Percentiles rank a stretch among this genome's conserved stretches.
These are phyloP conservation scores for Danaus melanippus DNA, from an alignment of 1,140 invertebrate genomes.

Conservation along the genomic window DNA sequence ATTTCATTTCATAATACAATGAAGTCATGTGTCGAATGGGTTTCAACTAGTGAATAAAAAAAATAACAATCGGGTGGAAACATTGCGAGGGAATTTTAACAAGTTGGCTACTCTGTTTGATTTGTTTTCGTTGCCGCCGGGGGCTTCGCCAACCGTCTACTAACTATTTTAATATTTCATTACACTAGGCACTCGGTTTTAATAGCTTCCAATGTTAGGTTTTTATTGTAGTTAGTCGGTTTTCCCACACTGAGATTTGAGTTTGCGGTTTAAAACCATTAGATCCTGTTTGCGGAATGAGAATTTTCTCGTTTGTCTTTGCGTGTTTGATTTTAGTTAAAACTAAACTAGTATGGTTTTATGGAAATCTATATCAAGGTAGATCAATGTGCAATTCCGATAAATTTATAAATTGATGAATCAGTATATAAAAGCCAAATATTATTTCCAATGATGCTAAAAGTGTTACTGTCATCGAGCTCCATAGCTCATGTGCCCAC, in stretches of 20 bases:
- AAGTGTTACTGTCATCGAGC: no score
- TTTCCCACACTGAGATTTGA: conserved; percentile 28
- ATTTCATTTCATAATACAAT: conserved; percentile 7
- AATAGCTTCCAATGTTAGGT: conserved; percentile 43
- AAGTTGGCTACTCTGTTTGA: conserved; percentile 41
- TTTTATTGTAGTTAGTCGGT: conserved; percentile 43
- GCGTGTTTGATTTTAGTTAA: conserved; percentile 7
- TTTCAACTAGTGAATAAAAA: conserved; percentile 16
- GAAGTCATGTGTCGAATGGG: conserved; percentile 20
- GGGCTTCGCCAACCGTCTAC: conserved; percentile 20
- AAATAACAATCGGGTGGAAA: conserved; percentile 20
- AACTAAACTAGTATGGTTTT: no score
- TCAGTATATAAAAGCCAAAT: no score
- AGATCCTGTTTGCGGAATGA: conserved; percentile 16
- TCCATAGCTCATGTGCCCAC: no score
- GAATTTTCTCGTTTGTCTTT: conserved; percentile 7
- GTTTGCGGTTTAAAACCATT: conserved; percentile 25
- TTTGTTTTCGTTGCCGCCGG: conserved; percentile 34
- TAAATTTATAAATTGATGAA: no score
- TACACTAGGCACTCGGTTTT: conserved; percentile 40
- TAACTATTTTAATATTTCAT: conserved; percentile 56
- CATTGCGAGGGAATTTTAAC: conserved; percentile 38
- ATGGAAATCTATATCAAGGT: no score
- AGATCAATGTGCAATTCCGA: no score
- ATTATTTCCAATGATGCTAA: no score